Evolutionary conservation across 2,113 vertebrate species (phyloP).

Genomic region (Salvelinus fontinalis): DNA sequence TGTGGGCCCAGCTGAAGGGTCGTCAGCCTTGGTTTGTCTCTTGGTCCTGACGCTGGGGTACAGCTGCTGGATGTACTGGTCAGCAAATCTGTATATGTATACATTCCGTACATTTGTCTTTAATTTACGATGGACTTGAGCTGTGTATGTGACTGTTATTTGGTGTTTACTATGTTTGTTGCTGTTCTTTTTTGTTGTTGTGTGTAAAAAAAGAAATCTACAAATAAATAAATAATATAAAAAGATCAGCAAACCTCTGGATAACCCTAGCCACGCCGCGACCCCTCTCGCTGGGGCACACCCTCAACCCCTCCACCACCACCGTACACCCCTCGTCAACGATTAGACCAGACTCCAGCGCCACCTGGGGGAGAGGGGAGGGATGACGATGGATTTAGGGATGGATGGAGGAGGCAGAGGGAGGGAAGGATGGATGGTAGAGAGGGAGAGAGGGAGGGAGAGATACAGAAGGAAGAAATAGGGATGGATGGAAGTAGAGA

Average conservation of each 20-base stretch:
- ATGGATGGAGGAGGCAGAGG: background rate
- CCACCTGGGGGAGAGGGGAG: slow-evolving; percentile 36
- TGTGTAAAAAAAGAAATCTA: too few relatives aligned
- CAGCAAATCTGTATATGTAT: background rate
- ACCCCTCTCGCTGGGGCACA: slow-evolving; percentile 49
- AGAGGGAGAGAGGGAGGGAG: background rate
- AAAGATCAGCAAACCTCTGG: slow-evolving; percentile 20
- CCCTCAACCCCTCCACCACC: slow-evolving; percentile 52
- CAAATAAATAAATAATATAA: too few relatives aligned
- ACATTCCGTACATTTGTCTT: too few relatives aligned
- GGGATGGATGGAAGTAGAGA: background rate
- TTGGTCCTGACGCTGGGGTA: slow-evolving; percentile 45
- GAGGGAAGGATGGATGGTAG: background rate
- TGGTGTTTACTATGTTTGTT: too few relatives aligned
- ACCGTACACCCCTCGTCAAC: slow-evolving; percentile 51
- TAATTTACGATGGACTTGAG: too few relatives aligned
- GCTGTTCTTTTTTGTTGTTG: too few relatives aligned
- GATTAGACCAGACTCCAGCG: slow-evolving; percentile 48
- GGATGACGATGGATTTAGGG: background rate
- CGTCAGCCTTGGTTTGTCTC: slow-evolving; percentile 31
- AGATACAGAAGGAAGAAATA: background rate
- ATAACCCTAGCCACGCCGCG: slow-evolving; percentile 51
- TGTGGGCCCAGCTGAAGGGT: slow-evolving; percentile 22
- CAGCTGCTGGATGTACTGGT: slow-evolving; percentile 37
- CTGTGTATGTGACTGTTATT: too few relatives aligned